A percentile compares a stretch with the other conserved stretches of the same genome.
phyloP scores from a whole-genome alignment of 2,888 invertebrate species.

The Drosophila ezoana region DNA sequence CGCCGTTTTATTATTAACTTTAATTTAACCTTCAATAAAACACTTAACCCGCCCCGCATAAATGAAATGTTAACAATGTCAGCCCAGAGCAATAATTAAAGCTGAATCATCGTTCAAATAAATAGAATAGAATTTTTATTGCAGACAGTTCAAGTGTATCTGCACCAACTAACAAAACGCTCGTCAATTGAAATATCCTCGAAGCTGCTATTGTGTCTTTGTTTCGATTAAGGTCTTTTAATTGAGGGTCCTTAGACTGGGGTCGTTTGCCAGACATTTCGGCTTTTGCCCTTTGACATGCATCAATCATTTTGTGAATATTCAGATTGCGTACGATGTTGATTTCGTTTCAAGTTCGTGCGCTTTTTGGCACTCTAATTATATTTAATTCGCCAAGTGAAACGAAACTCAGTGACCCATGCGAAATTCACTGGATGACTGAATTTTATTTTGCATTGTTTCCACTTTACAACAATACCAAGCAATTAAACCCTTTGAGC shows the following conservation, averaged over 20 bases:
- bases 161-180: conserved; percentile 1
- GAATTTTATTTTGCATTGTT: conserved; percentile 22
- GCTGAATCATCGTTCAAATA: conserved; percentile 55
- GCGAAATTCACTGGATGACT: conserved; percentile 39
- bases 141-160: conserved; percentile 41
- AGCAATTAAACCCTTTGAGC: conserved; percentile 51
- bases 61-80: conserved; percentile 19
- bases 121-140: conserved; percentile 36
- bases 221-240: conserved; percentile 34
- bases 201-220: conserved; percentile 23
- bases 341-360: conserved; percentile 36
- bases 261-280: conserved; percentile 24
- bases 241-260: conserved; percentile 32
- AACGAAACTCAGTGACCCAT: conserved; percentile 29
- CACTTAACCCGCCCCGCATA: conserved; percentile 33
- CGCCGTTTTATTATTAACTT: conserved; percentile 55
- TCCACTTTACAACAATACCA: conserved; percentile 30
- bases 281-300: conserved; percentile 36
- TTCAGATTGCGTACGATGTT: conserved; percentile 21
- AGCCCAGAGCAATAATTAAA: conserved; percentile 61
- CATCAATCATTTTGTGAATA: conserved; percentile 38
- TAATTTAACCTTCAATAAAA: conserved; percentile 66
- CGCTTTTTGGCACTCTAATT: conserved; percentile 38
- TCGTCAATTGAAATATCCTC: conserved; percentile 34
- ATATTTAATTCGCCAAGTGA: conserved; percentile 28